Evolutionary conservation across 2,113 vertebrate genomes (phyloP), one percentile per base, ranked within the genome.

Genomic region (Lamprologus lemairii): DNA sequence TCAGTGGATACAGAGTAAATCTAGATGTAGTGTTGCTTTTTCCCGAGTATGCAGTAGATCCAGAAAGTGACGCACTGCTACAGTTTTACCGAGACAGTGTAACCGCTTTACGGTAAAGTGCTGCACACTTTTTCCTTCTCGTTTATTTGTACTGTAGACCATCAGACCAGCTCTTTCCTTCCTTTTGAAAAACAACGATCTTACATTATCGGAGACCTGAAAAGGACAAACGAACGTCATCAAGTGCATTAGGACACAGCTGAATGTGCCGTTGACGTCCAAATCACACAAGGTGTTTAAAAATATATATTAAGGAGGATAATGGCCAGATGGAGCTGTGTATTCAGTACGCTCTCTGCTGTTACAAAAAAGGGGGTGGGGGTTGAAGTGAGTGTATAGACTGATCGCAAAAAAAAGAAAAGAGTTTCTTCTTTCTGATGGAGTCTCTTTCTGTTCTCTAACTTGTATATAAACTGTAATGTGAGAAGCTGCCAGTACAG

Each of bases 391-490:
- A 87, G 88, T 93, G 89, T 94, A 90, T 57, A 94, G 42, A 91
- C 86, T 85, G 88, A 90, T 89, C 49, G 82, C 75, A 83, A 73
- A 90, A 81, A 87, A 87, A 84, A 88, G 31, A 86, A 51, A 91
- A 90, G 33, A 63, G 85, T 82, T 79, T 84, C 79, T 92, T 91
- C 83, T 93, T 83, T 90, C 89, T 87, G 90, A 86, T 94, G 93
- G 81, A 80, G 75, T 93, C 91, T 87, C 68, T 89, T 93, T 91
- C 91, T 90, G 88, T 91, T 84, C 90, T 91, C 89, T 92, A 91
- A 93, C 89, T 80, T 96, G 95, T 97, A 96, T 91, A 96, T 96
- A 96, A 92, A 89, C 65, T 88, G 93, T 96, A 91, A 91, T 79
- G 94, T 96, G 95, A 94, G 93, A 93, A 91, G 90, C 94, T 94